phyloP scores from a whole-genome alignment of 2,888 invertebrate genomes.

The Reticulitermes lucifugus region DNA sequence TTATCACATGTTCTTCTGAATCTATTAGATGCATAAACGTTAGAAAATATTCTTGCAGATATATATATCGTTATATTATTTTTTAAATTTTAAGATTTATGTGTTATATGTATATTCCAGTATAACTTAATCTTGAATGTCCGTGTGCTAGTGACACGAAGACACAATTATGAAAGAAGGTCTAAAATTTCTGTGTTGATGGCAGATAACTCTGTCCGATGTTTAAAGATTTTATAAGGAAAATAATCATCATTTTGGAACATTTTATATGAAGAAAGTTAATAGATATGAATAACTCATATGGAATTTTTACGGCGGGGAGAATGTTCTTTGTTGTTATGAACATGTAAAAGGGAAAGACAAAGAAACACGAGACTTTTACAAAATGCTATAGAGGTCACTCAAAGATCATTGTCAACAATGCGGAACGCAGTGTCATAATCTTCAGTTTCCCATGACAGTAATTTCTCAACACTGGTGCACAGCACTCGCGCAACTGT shows the following conservation, averaged over 20 bases:
- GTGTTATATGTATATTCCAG: too few relatives aligned
- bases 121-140: too few relatives aligned
- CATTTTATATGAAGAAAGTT: neutral
- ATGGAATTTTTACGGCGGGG: neutral
- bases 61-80: too few relatives aligned
- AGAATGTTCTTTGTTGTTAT: neutral
- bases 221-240: neutral
- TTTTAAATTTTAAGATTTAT: too few relatives aligned
- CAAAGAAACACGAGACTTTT: neutral
- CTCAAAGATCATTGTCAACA: slow-evolving; percentile 10
- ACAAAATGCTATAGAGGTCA: slow-evolving; percentile 5
- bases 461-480: neutral
- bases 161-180: too few relatives aligned
- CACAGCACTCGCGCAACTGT: neutral
- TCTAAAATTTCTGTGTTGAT: too few relatives aligned
- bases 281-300: neutral
- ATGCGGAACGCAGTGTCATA: neutral
- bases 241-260: neutral
- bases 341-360: neutral
- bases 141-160: too few relatives aligned
- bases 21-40: too few relatives aligned
- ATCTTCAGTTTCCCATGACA: neutral
- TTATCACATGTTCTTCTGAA: too few relatives aligned
- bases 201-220: too few relatives aligned
- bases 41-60: too few relatives aligned